Evolutionary conservation across 2,113 vertebrate species (phyloP).

Genomic region (Planiliza haematocheilus): DNA sequence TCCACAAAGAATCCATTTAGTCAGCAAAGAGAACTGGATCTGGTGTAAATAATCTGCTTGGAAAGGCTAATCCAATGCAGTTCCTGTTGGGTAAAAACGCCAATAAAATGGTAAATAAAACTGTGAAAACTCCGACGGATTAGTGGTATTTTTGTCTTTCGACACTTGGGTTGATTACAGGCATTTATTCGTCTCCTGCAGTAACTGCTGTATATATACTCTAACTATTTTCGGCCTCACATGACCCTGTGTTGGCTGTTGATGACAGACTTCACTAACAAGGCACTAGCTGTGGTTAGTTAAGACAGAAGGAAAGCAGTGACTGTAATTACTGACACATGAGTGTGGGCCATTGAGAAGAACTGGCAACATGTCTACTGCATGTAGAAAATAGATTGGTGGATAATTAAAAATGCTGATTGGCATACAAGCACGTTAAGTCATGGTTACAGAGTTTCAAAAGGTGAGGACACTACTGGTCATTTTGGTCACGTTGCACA

Average conservation of each 20-base stretch:
- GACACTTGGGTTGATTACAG: background rate
- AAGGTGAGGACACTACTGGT: background rate
- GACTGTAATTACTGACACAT: slow-evolving; percentile 45
- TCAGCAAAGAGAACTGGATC: slow-evolving; percentile 35
- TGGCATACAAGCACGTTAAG: background rate
- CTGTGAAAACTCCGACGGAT: background rate
- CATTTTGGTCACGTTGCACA: slow-evolving; percentile 4
- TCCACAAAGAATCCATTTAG: slow-evolving; percentile 33
- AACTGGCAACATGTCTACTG: background rate
- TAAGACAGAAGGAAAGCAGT: slow-evolving; percentile 13
- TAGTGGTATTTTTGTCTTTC: background rate
- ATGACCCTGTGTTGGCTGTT: slow-evolving; percentile 11
- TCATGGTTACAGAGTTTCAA: background rate
- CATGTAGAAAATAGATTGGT: too few relatives aligned
- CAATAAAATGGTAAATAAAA: background rate
- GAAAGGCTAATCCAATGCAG: background rate
- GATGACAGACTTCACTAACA: slow-evolving; percentile 30
- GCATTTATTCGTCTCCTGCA: background rate
- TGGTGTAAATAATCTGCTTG: slow-evolving; percentile 45
- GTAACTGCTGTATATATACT: background rate
- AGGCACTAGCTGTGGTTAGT: slow-evolving; percentile 23
- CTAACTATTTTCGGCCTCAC: slow-evolving; percentile 9
- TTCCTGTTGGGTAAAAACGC: background rate
- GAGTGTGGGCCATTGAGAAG: background rate
- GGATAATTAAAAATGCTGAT: slow-evolving; percentile 6